These are phyloP conservation scores for Pelvicachromis taeniatus DNA, from an alignment of 2,113 vertebrate species.

Conservation along the genomic window DNA sequence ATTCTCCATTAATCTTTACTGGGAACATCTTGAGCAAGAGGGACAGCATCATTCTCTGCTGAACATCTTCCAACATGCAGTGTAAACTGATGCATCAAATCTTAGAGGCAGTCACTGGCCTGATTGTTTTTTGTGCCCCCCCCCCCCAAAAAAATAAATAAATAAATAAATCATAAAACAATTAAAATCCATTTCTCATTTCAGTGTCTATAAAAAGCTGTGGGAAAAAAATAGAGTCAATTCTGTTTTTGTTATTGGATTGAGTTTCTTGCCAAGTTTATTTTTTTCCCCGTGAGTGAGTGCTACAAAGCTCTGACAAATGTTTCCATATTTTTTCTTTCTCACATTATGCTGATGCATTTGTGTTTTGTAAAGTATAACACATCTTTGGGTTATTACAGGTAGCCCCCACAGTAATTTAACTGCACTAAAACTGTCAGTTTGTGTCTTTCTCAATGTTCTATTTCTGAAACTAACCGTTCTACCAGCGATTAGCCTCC, in stretches of 20 bases:
- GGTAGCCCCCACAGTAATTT: not conserved
- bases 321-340: constrained; percentile 25
- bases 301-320: constrained; percentile 40
- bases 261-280: constrained; percentile 57
- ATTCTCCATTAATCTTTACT: constrained; percentile 22
- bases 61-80: constrained; percentile 14
- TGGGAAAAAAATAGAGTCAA: constrained; percentile 27
- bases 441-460: not conserved
- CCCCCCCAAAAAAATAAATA: fast-evolving
- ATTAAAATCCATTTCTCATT: constrained; percentile 43
- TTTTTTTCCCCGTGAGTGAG: constrained; percentile 27
- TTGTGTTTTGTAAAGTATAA: constrained; percentile 10
- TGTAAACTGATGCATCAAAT: constrained; percentile 35
- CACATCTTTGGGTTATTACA: constrained; percentile 4
- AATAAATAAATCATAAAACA: constrained; percentile 19
- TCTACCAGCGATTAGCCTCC: not conserved
- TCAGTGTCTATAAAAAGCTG: constrained; percentile 14
- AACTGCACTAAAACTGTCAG: not conserved
- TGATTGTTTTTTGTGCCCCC: not conserved
- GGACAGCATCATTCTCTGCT: constrained; percentile 15
- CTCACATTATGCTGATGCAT: constrained; percentile 30
- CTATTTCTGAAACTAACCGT: not conserved
- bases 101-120: constrained; percentile 10
- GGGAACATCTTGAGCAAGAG: constrained; percentile 2
- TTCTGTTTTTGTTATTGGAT: constrained; percentile 64